Conservation (phyloP, 2,113 vertebrate species). For the Amia ocellicauda region DNA sequence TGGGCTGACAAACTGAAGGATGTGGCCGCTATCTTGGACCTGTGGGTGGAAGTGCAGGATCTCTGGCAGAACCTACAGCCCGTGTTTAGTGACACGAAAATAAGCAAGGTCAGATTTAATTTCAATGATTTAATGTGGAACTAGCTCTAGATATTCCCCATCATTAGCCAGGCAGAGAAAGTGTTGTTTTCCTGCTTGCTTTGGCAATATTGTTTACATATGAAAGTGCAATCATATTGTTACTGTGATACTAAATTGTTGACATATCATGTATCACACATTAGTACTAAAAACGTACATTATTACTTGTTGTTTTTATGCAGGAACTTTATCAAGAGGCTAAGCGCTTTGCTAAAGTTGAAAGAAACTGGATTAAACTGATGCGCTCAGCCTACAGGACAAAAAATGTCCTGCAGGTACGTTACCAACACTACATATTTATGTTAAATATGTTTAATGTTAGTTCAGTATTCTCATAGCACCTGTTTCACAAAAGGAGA, state of each 20-base stretch:
- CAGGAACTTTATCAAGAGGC: slow-evolving; percentile 27
- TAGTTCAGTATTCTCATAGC: no score
- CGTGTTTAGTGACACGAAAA: slow-evolving; percentile 24
- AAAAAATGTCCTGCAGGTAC: slow-evolving; percentile 30
- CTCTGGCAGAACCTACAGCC: slow-evolving; percentile 27
- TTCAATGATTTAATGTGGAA: no score
- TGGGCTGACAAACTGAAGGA: slow-evolving; percentile 30
- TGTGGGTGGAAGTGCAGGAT: slow-evolving; percentile 32
- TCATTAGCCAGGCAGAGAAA: no score
- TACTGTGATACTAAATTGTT: no score
- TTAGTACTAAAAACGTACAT: no score
- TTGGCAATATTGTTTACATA: no score
- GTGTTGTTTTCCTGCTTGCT: no score
- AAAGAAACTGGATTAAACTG: slow-evolving; percentile 31
- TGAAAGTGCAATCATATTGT: no score
- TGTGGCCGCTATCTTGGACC: slow-evolving; percentile 21
- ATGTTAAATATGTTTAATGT: background rate
- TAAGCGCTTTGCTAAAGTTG: slow-evolving; percentile 29
- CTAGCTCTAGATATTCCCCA: no score
- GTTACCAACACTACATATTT: background rate
- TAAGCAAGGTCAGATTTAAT: slow-evolving; percentile 3
- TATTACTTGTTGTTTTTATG: no score
- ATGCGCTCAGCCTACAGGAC: slow-evolving; percentile 29
- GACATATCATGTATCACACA: no score
- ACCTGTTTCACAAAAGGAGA: no score